A percentile compares a stretch with the other conserved stretches of the same genome.
These are phyloP conservation scores for Steinernema scapterisci DNA, from an alignment of 2,888 invertebrate species.

Conservation along the genomic window DNA sequence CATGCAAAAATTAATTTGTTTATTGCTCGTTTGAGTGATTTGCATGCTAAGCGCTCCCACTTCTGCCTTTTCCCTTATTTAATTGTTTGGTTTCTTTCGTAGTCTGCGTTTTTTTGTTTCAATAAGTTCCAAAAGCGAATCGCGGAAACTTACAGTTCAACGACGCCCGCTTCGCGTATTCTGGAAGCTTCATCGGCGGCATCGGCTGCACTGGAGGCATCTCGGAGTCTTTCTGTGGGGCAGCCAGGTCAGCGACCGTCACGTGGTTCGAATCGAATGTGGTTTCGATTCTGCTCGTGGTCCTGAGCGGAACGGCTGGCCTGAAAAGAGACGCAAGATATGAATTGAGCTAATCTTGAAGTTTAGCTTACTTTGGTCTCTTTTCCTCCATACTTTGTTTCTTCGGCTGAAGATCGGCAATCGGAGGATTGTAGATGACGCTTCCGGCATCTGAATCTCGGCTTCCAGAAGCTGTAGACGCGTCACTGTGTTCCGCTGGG, in stretches of 20 bases:
- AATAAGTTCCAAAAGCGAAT: background rate
- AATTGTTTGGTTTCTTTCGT: background rate
- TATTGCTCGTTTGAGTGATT: background rate
- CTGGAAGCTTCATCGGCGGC: conserved; percentile 21
- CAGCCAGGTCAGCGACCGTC: conserved; percentile 40
- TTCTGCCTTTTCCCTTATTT: background rate
- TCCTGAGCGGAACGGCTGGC: conserved; percentile 37
- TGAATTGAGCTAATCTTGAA: no score
- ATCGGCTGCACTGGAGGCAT: conserved; percentile 21
- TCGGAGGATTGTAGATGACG: conserved; percentile 40
- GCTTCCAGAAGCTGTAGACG: conserved; percentile 75
- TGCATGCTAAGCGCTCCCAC: background rate
- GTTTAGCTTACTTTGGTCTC: conserved; percentile 31
- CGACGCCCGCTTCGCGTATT: conserved; percentile 19
- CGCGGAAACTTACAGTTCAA: conserved; percentile 4
- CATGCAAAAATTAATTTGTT: conserved; percentile 8
- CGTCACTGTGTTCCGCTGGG: conserved; percentile 67
- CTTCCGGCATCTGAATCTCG: conserved; percentile 46
- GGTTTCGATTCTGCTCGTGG: conserved; percentile 53
- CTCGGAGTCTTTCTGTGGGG: background rate
- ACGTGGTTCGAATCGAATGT: conserved; percentile 50
- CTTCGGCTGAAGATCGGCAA: conserved; percentile 16
- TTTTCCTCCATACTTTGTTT: conserved; percentile 35
- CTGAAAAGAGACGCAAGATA: conserved; percentile 25
- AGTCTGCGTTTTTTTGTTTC: background rate